Evolutionary conservation across 1,140 invertebrate genomes (phyloP).

Genomic region (Fopius arisanus): DNA sequence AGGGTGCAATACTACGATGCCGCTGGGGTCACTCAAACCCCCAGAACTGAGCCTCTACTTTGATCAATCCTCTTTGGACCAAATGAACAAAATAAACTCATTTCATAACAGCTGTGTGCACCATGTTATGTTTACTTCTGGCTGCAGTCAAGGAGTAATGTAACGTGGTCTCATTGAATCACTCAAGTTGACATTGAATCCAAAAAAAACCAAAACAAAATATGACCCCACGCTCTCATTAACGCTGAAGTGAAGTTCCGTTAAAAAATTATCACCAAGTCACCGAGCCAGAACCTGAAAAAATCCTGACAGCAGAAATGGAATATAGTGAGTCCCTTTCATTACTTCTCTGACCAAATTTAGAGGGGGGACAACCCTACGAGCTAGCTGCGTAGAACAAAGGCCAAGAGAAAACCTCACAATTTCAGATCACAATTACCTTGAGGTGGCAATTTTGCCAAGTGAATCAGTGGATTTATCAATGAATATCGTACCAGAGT

Average conservation of each 20-base stretch:
- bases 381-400: too few relatives aligned
- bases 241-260: not conserved
- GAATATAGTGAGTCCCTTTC: not conserved
- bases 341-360: not conserved
- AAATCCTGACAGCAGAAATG: not conserved
- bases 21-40: not conserved
- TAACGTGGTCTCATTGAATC: not conserved
- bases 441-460: too few relatives aligned
- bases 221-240: not conserved
- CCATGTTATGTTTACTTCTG: not conserved
- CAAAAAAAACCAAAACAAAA: not conserved
- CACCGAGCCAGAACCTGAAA: not conserved
- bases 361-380: too few relatives aligned
- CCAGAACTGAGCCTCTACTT: not conserved
- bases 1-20: too few relatives aligned
- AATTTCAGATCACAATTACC: too few relatives aligned
- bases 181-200: not conserved
- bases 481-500: not conserved
- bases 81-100: not conserved
- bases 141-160: not conserved
- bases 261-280: too few relatives aligned
- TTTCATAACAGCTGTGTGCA: slow-evolving; percentile 3
- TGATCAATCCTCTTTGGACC: too few relatives aligned
- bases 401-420: too few relatives aligned
- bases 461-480: too few relatives aligned